Evolutionary conservation across 2,113 vertebrate genomes (phyloP), one percentile per base, ranked within the genome.

Genomic region (Lipotes vexillifer): DNA sequence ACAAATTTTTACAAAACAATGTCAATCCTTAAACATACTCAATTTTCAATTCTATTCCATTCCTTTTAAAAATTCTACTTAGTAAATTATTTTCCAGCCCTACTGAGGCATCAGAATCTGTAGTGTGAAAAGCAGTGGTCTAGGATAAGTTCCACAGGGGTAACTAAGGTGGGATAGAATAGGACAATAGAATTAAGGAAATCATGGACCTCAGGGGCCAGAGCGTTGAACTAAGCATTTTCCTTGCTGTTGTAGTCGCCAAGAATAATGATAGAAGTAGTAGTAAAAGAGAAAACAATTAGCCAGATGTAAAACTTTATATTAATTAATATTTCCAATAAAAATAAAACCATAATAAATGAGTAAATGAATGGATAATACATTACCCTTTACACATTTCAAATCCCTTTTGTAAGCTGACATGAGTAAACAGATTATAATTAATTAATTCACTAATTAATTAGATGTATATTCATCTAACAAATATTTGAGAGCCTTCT

Each of bases 331-430:
- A 2, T 69, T 92, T 87, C 59, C 55, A 87, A 57, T 84, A 59
- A 96, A 96, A 96, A 90, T 69, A 84, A 84, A 66, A 61, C 93
- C n/a, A 52, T 77, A 94, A 72, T 69, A 46, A 68, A 69, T 78
- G 10, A 44, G 23, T 7, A 31, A 94, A 38, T 59, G 25, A 90
- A 57, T 33, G 10, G 59, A 33, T 85, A 71, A 89, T 38, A 14
- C 9, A 63, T 41, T 96, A 57, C 25, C n/a, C 29, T 92, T 85
- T 68, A 66, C n/a, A 36, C 8, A 81, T 36, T 90, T 82, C 49
- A 66, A 93, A 68, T 75, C 33, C 63, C 55, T 93, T 55, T 83
- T 61, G 2, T 69, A 97, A 81, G 55, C 9, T 81, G 52, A 36
- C n/a, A 55, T 83, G 23, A 82, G 27, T 31, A 74, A 90, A 69